Conservation (phyloP, 2,797 vertebrate species). For the Acipenser transmontanus region DNA sequence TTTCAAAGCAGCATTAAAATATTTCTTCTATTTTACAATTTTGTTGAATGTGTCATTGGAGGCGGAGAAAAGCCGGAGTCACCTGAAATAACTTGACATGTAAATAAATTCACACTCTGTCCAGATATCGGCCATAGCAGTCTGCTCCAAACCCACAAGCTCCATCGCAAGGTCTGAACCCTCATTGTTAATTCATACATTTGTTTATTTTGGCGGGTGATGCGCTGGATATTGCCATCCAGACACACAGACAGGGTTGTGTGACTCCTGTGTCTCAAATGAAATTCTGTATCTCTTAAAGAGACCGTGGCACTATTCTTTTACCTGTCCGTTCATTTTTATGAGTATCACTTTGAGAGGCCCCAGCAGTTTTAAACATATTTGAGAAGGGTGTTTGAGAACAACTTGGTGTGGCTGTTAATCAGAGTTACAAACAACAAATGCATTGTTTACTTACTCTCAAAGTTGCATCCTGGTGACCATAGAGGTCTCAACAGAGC, state of each 20-base stretch:
- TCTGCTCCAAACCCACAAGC: constrained; percentile 32
- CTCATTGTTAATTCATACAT: constrained; percentile 33
- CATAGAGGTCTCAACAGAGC: too few species aligned
- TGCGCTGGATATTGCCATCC: constrained; percentile 31
- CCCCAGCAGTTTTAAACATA: too few species aligned
- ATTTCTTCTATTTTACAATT: background rate
- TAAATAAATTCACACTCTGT: constrained; percentile 17
- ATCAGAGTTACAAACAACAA: too few species aligned
- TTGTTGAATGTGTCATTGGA: background rate
- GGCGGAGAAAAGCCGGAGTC: constrained; percentile 12
- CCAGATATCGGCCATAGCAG: constrained; percentile 22
- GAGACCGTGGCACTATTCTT: background rate
- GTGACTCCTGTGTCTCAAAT: background rate
- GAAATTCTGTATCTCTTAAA: background rate
- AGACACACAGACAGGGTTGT: constrained; percentile 16
- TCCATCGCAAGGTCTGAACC: constrained; percentile 31
- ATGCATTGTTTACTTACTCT: too few species aligned
- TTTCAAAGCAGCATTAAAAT: too few species aligned
- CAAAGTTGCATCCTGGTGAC: too few species aligned
- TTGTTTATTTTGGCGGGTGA: constrained; percentile 45
- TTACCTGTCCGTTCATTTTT: too few species aligned
- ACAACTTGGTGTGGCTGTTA: too few species aligned
- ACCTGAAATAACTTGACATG: constrained; percentile 15
- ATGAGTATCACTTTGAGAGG: background rate
- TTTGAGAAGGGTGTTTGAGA: too few species aligned